Evolutionary conservation across 2,888 invertebrate species (phyloP).

Genomic region (Acanthacorydalis orientalis): DNA sequence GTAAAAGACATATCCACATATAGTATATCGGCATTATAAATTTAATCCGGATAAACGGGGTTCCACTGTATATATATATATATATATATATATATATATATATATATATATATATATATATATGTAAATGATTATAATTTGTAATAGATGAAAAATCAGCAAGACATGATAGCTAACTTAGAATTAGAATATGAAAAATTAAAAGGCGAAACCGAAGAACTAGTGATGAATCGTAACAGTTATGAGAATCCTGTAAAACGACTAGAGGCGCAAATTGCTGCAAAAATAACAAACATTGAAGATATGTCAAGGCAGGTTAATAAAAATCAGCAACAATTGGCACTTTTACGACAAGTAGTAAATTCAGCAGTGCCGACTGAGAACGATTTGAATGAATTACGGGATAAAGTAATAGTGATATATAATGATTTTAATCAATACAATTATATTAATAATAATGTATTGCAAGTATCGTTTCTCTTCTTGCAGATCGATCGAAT

Average conservation of each 20-base stretch:
- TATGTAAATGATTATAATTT: neutral
- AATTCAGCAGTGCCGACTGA: conserved; percentile 35
- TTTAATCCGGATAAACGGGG: too few species aligned
- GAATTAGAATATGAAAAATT: conserved; percentile 37
- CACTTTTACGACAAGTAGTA: conserved; percentile 50
- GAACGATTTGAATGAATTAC: conserved; percentile 9
- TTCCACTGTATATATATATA: too few species aligned
- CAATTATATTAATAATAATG: neutral
- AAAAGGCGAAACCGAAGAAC: conserved; percentile 47
- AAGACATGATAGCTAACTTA: conserved; percentile 21
- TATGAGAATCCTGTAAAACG: conserved; percentile 52
- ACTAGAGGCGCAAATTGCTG: conserved; percentile 52
- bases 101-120: too few species aligned
- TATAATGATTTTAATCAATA: neutral
- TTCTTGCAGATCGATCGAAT: conserved; percentile 1
- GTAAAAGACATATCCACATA: too few species aligned
- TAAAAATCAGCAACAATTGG: conserved; percentile 42
- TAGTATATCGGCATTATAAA: too few species aligned
- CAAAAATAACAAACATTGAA: conserved; percentile 35
- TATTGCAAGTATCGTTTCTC: too few species aligned
- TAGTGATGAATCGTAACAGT: conserved; percentile 21
- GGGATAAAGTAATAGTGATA: neutral
- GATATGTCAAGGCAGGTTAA: conserved; percentile 56
- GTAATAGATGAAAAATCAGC: conserved; percentile 29
- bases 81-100: too few species aligned